Evolutionary conservation across 1,140 invertebrate species (phyloP).

Genomic region (Steinernema feltiae): DNA sequence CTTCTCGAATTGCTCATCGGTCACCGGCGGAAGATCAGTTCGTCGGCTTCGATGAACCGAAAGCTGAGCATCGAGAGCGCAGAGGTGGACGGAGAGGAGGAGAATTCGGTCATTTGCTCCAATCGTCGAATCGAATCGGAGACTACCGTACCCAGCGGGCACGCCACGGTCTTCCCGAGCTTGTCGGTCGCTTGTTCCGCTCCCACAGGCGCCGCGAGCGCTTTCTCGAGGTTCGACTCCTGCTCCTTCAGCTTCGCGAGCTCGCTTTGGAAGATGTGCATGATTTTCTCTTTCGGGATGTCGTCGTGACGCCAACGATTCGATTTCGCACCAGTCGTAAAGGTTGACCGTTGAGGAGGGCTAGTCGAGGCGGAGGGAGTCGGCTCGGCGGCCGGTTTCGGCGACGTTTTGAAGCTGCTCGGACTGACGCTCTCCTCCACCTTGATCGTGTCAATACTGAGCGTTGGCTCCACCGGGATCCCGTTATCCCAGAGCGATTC

Average conservation of each 20-base stretch:
- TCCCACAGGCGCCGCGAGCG: constrained; percentile 55
- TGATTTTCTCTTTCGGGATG: constrained; percentile 91
- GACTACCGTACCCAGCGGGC: constrained; percentile 13
- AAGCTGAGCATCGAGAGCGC: constrained; percentile 58
- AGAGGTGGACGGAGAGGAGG: constrained; percentile 63
- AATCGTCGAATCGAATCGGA: constrained; percentile 71
- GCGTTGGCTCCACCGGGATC: not conserved
- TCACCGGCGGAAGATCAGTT: constrained; percentile 87
- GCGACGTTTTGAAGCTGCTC: too few relatives aligned
- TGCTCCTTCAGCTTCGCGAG: constrained; percentile 79
- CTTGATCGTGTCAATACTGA: not conserved
- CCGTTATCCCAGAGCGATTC: constrained; percentile 43
- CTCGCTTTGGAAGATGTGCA: constrained; percentile 91
- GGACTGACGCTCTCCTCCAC: not conserved
- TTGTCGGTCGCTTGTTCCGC: constrained; percentile 71
- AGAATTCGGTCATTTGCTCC: constrained; percentile 65
- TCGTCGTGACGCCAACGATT: constrained; percentile 75
- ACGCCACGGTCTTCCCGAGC: constrained; percentile 64
- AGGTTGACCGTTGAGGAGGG: constrained; percentile 40
- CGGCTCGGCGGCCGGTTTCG: not conserved
- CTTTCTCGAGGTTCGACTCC: constrained; percentile 45
- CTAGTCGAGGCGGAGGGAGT: not conserved
- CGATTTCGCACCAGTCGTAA: constrained; percentile 63
- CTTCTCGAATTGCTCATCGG: constrained; percentile 95
- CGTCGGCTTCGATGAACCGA: constrained; percentile 68